A percentile compares a stretch with the other conserved stretches of the same genome.
Conservation (phyloP, 2,888 invertebrate species). For the Emmelina monodactyla region DNA sequence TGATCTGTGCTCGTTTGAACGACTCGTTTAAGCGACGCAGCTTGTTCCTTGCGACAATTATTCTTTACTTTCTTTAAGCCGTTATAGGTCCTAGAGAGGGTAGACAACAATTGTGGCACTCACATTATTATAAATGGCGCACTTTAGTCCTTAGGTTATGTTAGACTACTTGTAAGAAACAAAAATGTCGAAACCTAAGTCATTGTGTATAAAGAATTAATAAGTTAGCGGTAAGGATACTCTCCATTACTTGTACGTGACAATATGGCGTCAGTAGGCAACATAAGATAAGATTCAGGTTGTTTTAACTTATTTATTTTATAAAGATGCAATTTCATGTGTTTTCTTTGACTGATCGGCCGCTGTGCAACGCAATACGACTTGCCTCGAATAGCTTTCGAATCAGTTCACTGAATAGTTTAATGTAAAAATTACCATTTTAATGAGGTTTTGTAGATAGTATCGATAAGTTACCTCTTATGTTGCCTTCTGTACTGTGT, state of each 20-base stretch:
- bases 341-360: background rate
- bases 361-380: too few relatives aligned
- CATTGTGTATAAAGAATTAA: conserved; percentile 63
- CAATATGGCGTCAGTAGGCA: conserved; percentile 52
- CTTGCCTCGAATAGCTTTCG: too few relatives aligned
- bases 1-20: conserved; percentile 7
- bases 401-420: conserved; percentile 18
- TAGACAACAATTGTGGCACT: conserved; percentile 24
- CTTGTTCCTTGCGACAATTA: background rate
- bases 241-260: conserved; percentile 61
- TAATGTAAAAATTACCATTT: conserved; percentile 42
- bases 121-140: conserved; percentile 40
- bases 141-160: conserved; percentile 56
- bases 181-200: conserved; percentile 65
- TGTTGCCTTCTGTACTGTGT: conserved; percentile 52
- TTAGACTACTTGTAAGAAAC: conserved; percentile 63
- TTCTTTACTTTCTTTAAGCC: conserved; percentile 20
- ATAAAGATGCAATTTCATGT: conserved; percentile 19
- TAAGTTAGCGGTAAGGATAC: conserved; percentile 62
- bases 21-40: background rate
- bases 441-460: conserved; percentile 45
- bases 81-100: conserved; percentile 19
- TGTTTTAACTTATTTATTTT: conserved; percentile 60
- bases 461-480: conserved; percentile 44
- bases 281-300: conserved; percentile 45